Conservation (phyloP, 1,140 invertebrate species). For the Xylocopa sonorina region DNA sequence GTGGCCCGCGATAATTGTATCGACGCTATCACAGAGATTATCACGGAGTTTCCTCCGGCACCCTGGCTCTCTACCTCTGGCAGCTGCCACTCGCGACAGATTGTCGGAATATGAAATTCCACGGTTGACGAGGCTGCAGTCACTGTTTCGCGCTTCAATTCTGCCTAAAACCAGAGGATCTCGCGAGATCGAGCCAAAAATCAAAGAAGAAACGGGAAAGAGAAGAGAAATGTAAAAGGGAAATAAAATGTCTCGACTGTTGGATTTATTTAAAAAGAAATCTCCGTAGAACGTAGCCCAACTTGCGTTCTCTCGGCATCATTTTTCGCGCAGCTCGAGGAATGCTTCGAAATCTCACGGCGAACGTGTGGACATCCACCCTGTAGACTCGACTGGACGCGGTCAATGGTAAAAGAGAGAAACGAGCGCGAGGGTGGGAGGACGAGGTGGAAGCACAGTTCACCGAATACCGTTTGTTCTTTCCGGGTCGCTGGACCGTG, state of each 20-base stretch:
- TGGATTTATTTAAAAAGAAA: too few species aligned
- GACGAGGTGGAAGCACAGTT: slow-evolving; percentile 77
- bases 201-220: slow-evolving; percentile 37
- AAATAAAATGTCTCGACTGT: too few species aligned
- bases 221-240: slow-evolving; percentile 20
- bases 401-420: slow-evolving; percentile 14
- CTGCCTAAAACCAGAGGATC: background rate
- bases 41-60: background rate
- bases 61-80: background rate
- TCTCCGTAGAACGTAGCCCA: too few species aligned
- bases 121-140: background rate
- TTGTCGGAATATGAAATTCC: background rate
- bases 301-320: too few species aligned
- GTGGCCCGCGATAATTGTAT: slow-evolving; percentile 22
- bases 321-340: too few species aligned
- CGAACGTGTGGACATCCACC: too few species aligned
- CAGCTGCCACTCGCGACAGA: background rate
- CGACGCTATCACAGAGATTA: slow-evolving; percentile 14
- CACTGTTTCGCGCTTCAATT: slow-evolving; percentile 35
- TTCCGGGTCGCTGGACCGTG: slow-evolving; percentile 79
- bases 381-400: slow-evolving; percentile 44
- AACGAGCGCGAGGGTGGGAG: background rate
- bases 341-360: too few species aligned
- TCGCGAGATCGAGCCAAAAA: slow-evolving; percentile 58
- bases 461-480: slow-evolving; percentile 81